phyloP scores from a whole-genome alignment of 2,888 invertebrate species.

The Ectropis crepuscularia region DNA sequence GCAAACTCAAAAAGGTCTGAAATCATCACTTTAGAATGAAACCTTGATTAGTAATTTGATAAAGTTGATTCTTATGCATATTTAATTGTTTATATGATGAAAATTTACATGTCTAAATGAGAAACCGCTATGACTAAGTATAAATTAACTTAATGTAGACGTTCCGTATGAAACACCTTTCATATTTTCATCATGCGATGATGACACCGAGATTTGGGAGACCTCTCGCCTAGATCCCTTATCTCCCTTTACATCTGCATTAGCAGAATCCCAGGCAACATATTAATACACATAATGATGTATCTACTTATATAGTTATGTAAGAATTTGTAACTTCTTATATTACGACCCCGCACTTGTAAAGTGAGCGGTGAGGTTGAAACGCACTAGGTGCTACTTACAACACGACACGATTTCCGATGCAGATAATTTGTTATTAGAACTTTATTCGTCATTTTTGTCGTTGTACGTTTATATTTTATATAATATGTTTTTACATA shows the following conservation, averaged over 20 bases:
- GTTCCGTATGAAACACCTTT: too few species aligned
- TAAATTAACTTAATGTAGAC: neutral
- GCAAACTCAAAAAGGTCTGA: too few species aligned
- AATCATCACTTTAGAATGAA: too few species aligned
- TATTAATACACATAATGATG: conserved; percentile 18
- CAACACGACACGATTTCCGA: neutral
- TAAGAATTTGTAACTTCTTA: conserved; percentile 16
- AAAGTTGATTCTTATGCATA: too few species aligned
- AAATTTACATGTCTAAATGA: too few species aligned
- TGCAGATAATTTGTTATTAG: too few species aligned
- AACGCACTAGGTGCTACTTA: neutral
- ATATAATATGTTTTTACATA: too few species aligned
- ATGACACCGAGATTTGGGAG: conserved; percentile 1
- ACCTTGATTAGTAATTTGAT: too few species aligned
- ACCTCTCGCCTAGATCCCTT: conserved; percentile 6
- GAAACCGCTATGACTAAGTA: neutral
- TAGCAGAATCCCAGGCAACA: conserved; percentile 8
- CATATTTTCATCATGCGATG: neutral
- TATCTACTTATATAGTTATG: conserved; percentile 20
- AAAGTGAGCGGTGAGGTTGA: conserved; percentile 11
- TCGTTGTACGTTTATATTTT: too few species aligned
- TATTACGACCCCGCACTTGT: conserved; percentile 16
- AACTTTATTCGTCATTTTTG: too few species aligned
- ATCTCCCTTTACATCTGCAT: conserved; percentile 17
- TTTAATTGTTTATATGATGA: too few species aligned